Evolutionary conservation across 2,888 invertebrate genomes (phyloP).

Genomic region (Cantharis flavilabris): DNA sequence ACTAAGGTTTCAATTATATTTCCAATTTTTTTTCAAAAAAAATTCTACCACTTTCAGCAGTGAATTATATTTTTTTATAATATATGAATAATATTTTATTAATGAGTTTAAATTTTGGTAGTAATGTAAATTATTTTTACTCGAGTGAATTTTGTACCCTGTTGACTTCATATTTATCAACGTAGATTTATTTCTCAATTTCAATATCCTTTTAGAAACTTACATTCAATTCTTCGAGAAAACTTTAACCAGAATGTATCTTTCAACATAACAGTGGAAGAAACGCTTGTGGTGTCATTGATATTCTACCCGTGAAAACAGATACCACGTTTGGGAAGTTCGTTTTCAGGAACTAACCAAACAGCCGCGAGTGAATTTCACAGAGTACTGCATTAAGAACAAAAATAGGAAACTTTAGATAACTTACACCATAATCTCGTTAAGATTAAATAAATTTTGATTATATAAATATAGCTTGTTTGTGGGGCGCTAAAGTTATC

Average conservation of each 20-base stretch:
- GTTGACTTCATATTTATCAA: constrained; percentile 34
- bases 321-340: constrained; percentile 44
- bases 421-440: constrained; percentile 16
- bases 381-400: constrained; percentile 35
- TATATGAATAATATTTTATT: not conserved
- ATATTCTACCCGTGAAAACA: constrained; percentile 44
- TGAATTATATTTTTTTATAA: too few species aligned
- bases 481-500: not conserved
- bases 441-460: not conserved
- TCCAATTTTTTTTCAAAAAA: too few species aligned
- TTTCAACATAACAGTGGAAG: constrained; percentile 28
- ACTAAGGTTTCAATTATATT: too few species aligned
- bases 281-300: constrained; percentile 42
- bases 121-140: constrained; percentile 11
- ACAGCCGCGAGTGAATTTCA: constrained; percentile 37
- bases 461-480: not conserved
- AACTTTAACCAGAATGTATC: constrained; percentile 29
- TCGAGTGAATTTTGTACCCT: constrained; percentile 11
- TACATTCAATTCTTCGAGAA: constrained; percentile 17
- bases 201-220: constrained; percentile 32
- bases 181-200: constrained; percentile 33
- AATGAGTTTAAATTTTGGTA: not conserved
- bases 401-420: constrained; percentile 25
- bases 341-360: constrained; percentile 39
- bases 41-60: too few species aligned